phyloP scores from a whole-genome alignment of 2,797 vertebrate genomes.

The Rallus crepitans region DNA sequence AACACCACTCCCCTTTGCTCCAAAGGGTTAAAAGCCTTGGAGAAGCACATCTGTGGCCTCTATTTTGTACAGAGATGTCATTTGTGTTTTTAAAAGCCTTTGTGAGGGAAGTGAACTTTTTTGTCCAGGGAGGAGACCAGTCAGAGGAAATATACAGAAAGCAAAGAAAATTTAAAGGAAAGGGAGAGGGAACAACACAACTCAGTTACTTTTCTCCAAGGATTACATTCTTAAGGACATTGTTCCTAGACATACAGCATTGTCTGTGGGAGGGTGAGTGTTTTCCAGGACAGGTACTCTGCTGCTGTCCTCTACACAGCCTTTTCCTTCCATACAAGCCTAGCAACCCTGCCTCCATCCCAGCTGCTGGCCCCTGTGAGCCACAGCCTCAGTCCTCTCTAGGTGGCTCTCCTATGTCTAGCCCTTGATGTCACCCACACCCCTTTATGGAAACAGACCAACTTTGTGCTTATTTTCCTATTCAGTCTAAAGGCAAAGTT shows the following conservation, averaged over 20 bases:
- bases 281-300: neutral
- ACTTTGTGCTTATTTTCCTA: neutral
- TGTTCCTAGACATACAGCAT: neutral
- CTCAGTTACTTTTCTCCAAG: neutral
- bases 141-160: neutral
- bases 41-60: neutral
- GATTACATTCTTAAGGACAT: neutral
- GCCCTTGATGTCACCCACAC: neutral
- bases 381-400: neutral
- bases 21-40: neutral
- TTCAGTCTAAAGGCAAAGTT: neutral
- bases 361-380: neutral
- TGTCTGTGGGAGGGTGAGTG: accelerated
- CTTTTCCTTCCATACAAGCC: neutral
- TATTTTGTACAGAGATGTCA: neutral
- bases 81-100: neutral
- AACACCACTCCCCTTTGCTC: neutral
- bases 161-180: neutral
- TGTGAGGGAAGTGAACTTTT: neutral
- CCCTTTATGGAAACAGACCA: neutral
- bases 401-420: accelerated
- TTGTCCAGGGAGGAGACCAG: neutral
- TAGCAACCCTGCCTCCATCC: neutral
- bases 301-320: accelerated
- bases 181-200: neutral